These are phyloP conservation scores for Centropus unirufus DNA, from an alignment of 2,113 vertebrate genomes.

Conservation along the genomic window DNA sequence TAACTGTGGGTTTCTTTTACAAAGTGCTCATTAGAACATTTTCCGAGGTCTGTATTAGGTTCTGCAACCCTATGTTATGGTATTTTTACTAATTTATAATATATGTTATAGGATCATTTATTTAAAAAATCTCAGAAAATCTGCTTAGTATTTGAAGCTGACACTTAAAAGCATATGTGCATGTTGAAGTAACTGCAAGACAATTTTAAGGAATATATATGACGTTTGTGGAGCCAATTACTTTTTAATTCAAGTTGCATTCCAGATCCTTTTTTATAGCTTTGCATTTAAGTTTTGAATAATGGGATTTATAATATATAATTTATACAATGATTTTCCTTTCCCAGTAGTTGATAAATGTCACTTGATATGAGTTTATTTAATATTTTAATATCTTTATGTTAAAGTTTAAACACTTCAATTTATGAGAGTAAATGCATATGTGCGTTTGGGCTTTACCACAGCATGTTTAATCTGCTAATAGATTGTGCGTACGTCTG, in stretches of 20 bases:
- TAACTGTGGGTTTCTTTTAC: background rate
- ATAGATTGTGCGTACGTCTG: background rate
- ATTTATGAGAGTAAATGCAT: background rate
- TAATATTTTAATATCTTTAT: background rate
- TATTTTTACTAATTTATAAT: background rate
- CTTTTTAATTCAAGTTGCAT: background rate
- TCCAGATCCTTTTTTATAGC: background rate
- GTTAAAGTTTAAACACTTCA: background rate
- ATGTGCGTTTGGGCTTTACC: background rate
- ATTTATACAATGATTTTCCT: background rate
- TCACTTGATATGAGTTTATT: background rate
- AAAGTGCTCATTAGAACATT: background rate
- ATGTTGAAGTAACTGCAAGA: background rate
- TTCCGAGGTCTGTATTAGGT: background rate
- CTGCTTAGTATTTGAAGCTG: background rate
- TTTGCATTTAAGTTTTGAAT: background rate
- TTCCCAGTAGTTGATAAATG: background rate
- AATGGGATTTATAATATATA: background rate
- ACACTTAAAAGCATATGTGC: background rate
- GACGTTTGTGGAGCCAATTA: rapidly evolving
- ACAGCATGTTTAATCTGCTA: background rate
- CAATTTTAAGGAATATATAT: background rate
- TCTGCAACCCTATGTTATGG: background rate
- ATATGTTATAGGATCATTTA: background rate
- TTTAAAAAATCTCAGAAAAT: background rate